These are phyloP conservation scores for Arrhopalites spinosus DNA, from an alignment of 2,888 invertebrate species.

Conservation along the genomic window DNA sequence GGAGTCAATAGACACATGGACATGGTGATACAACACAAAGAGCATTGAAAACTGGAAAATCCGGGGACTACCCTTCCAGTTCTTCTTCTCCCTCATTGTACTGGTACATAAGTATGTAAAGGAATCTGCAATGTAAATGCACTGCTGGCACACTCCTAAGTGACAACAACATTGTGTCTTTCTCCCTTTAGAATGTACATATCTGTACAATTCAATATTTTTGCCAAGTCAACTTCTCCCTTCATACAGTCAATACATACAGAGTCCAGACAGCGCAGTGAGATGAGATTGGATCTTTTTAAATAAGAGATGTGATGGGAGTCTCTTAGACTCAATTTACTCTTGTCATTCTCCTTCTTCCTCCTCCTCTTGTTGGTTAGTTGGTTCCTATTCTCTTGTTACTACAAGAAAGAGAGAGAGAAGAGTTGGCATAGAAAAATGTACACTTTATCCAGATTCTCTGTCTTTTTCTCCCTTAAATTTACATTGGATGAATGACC, in stretches of 20 bases:
- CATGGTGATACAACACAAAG: not conserved
- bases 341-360: not conserved
- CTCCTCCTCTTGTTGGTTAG: not conserved
- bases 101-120: too few relatives aligned
- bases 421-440: not conserved
- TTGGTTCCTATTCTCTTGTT: not conserved
- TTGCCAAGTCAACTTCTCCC: too few relatives aligned
- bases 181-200: too few relatives aligned
- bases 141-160: too few relatives aligned
- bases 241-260: too few relatives aligned
- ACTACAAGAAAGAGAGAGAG: not conserved
- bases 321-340: not conserved
- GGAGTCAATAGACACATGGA: not conserved
- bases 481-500: too few relatives aligned
- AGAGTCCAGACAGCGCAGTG: not conserved
- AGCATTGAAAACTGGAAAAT: too few relatives aligned
- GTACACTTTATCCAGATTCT: not conserved
- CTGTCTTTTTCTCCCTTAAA: not conserved
- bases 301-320: conserved; percentile 9
- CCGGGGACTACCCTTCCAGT: too few relatives aligned
- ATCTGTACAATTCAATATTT: too few relatives aligned
- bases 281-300: conserved; percentile 11
- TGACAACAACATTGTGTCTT: too few relatives aligned
- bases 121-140: too few relatives aligned
- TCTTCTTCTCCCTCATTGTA: too few relatives aligned